Percentiles rank a stretch among this genome's conserved stretches.
Evolutionary conservation across 2,888 invertebrate genomes (phyloP).

Genomic region (Stenolophus ochropezus): DNA sequence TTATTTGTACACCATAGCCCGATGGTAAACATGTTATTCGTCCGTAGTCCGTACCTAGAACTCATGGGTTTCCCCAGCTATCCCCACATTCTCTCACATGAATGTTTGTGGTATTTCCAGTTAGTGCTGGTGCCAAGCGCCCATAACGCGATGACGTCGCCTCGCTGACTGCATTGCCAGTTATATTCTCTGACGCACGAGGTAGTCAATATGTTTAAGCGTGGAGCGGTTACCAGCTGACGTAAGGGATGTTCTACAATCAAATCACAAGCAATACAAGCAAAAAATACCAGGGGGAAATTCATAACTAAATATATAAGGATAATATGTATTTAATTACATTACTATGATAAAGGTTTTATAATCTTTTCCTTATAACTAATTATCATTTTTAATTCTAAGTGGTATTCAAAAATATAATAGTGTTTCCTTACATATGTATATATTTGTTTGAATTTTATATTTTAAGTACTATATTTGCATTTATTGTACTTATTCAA

Average conservation of each 20-base stretch:
- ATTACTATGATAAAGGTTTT: no score
- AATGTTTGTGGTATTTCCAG: constrained; percentile 39
- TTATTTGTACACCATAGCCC: background rate
- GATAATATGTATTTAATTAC: no score
- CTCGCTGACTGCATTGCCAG: background rate
- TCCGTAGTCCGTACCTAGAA: constrained; percentile 1
- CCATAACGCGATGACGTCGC: background rate
- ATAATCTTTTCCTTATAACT: no score
- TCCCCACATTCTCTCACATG: constrained; percentile 16
- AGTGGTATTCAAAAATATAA: no score
- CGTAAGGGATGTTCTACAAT: background rate
- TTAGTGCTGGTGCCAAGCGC: constrained; percentile 16
- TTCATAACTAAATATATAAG: no score
- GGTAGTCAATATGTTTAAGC: background rate
- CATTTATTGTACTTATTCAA: no score
- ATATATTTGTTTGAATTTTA: no score
- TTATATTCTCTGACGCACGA: background rate
- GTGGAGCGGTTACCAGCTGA: background rate
- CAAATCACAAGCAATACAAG: background rate
- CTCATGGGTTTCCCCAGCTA: constrained; percentile 30
- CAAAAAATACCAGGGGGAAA: background rate
- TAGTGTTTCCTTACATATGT: no score
- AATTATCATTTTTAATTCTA: no score
- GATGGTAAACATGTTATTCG: background rate
- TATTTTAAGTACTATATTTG: no score